Conservation (phyloP, 2,113 vertebrate genomes). For the Pycnonotus jocosus region DNA sequence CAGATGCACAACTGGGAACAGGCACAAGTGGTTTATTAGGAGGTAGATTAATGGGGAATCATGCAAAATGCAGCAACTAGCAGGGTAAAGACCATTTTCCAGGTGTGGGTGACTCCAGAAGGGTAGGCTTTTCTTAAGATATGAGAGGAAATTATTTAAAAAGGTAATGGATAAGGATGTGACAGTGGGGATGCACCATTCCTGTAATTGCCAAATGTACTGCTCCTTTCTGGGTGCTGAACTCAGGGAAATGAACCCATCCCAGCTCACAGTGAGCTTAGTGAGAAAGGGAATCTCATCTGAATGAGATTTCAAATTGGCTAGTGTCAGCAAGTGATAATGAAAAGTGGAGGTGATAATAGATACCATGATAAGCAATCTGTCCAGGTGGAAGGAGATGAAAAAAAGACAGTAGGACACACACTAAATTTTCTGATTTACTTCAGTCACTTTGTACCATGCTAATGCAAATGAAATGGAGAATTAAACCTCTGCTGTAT, state of each 20-base stretch:
- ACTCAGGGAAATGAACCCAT: neutral
- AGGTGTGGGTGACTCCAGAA: neutral
- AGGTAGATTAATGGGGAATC: neutral
- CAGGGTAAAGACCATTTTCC: neutral
- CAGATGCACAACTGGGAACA: neutral
- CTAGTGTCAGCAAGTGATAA: neutral
- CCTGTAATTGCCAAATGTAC: neutral
- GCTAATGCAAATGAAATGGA: neutral
- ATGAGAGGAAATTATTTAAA: neutral
- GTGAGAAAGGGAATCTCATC: neutral
- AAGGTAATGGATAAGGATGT: neutral
- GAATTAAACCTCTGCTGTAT: neutral
- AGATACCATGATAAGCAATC: neutral
- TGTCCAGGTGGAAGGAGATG: neutral
- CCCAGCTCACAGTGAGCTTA: neutral
- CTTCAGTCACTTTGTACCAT: neutral
- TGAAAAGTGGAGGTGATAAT: slow-evolving; percentile 34
- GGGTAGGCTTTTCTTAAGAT: neutral
- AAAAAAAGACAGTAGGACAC: neutral
- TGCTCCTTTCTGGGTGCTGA: neutral
- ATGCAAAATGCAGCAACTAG: neutral
- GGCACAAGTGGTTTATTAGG: neutral
- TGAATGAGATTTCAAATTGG: slow-evolving; percentile 10
- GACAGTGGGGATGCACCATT: neutral
- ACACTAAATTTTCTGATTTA: neutral